Evolutionary conservation across 2,113 vertebrate species (phyloP).

Genomic region (Tyrannus savana): DNA sequence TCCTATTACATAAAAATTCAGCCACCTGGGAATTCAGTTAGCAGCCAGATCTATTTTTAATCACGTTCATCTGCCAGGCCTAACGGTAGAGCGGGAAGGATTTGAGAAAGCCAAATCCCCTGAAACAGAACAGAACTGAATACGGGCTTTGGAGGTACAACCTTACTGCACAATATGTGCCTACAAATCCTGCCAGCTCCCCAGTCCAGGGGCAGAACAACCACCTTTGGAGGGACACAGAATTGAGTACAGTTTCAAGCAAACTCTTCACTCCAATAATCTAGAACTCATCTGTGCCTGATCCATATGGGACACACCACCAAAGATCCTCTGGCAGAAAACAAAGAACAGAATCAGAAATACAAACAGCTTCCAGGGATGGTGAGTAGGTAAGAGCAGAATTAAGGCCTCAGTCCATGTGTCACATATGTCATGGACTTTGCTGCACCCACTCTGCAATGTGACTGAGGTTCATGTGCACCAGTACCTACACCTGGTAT

Average conservation of each 20-base stretch:
- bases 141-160: fast-evolving
- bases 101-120: not conserved
- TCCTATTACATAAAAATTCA: constrained; percentile 24
- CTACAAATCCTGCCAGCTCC: not conserved
- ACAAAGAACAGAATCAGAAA: not conserved
- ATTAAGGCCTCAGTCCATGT: not conserved
- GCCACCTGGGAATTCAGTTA: constrained; percentile 29
- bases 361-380: not conserved
- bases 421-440: not conserved
- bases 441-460: not conserved
- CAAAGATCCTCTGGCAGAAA: not conserved
- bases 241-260: not conserved
- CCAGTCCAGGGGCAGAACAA: not conserved
- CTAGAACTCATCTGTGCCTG: not conserved
- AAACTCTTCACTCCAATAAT: not conserved
- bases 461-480: fast-evolving
- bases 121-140: not conserved
- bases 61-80: not conserved
- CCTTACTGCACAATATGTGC: not conserved
- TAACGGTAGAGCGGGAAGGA: not conserved
- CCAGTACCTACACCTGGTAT: not conserved
- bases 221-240: not conserved
- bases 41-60: constrained; percentile 31
- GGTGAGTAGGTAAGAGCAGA: not conserved
- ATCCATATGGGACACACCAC: not conserved